Evolutionary conservation across 2,797 vertebrate species (phyloP).

Genomic region (Heteromormyrus szaboi): DNA sequence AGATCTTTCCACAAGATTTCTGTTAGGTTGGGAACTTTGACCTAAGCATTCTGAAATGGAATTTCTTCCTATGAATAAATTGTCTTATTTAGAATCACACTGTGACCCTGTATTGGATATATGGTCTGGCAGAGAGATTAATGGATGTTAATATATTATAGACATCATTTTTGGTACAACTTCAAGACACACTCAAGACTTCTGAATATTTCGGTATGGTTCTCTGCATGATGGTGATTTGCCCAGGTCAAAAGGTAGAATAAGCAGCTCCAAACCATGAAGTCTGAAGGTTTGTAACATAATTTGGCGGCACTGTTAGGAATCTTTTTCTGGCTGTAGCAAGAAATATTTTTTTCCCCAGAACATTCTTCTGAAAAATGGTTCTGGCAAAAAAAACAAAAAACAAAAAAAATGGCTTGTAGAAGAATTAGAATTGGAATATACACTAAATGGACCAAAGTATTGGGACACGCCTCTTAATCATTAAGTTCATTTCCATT

Average conservation of each 20-base stretch:
- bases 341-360: not conserved
- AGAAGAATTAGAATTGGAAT: not conserved
- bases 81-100: not conserved
- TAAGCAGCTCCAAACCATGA: not conserved
- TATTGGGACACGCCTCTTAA: not conserved
- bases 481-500: not conserved
- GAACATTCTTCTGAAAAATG: not conserved
- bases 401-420: not conserved
- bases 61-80: not conserved
- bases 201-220: not conserved
- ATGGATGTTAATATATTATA: not conserved
- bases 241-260: not conserved
- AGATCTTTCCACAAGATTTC: not conserved
- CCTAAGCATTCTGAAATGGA: not conserved
- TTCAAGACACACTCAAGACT: not conserved
- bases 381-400: not conserved
- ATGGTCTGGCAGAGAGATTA: not conserved
- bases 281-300: not conserved
- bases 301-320: not conserved
- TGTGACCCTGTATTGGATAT: not conserved
- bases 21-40: not conserved
- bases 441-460: not conserved
- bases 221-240: not conserved
- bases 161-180: not conserved
- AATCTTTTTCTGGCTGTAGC: not conserved